Evolutionary conservation across 2,113 vertebrate genomes (phyloP), one percentile per base, ranked within the genome.

Genomic region (Centrocercus urophasianus): DNA sequence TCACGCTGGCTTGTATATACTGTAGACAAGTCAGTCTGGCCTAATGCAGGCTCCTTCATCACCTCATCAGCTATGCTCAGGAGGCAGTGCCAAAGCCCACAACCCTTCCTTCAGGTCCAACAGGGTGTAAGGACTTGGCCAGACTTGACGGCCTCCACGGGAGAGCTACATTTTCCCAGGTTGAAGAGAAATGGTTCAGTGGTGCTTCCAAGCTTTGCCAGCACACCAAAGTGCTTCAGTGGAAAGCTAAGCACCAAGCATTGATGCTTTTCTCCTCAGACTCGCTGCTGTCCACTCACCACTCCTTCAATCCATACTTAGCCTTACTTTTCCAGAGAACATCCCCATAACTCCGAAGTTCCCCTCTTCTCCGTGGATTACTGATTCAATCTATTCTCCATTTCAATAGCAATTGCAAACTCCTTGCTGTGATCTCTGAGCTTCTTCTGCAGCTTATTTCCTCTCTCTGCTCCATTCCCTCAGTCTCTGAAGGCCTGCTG

Each of bases 41-140:
- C 54, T n/a, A 6, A 42, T 56, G 80, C 73, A 93, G 45, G 34
- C 69, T 87, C 52, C 59, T 84, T 82, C 32, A 3, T n/a, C 90
- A 92, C 86, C 81, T 90, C 86, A 96, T 90, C 85, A 93, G 22
- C 85, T 59, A 30, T 22, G 32, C 54, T 90, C 92, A 60, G 67
- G 25, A 87, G 83, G 38, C 57, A 90, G 48, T 25, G 8, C 3
- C 0, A 1, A 75, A 95, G 38, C 34, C 24, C 54, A 63, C 32
- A 48, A 88, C 27, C n/a, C 61, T 79, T 75, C n/a, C 14, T 66
- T 82, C 73, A 57, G 63, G 54, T 73, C 38, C 65, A 69, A 0
- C 3, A 2, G 60, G 71, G 70, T 76, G 24, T 69, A 79, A 85
- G 65, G 88, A 67, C 38, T 47, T 80, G 65, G 40, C 69, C 59